Conservation (phyloP, 2,113 vertebrate species). For the Coracopsis vasa region DNA sequence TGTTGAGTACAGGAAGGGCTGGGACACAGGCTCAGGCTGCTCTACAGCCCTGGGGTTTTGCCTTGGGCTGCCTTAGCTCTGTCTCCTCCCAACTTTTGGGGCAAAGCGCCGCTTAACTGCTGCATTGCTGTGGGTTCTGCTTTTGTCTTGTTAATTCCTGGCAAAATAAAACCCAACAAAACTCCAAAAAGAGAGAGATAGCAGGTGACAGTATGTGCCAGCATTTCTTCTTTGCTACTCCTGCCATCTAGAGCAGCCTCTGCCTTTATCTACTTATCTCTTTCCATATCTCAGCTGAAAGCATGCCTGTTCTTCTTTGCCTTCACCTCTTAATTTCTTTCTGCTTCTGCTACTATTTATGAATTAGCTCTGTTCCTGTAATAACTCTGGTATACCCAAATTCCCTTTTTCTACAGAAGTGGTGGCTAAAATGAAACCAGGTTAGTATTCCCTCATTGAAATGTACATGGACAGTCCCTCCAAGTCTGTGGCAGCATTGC, state of each 20-base stretch:
- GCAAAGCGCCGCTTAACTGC: fast-evolving
- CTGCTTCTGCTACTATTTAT: not conserved
- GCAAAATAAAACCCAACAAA: not conserved
- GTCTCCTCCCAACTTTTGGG: not conserved
- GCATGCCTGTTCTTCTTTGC: not conserved
- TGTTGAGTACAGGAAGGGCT: not conserved
- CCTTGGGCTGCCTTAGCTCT: not conserved
- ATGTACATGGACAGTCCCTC: not conserved
- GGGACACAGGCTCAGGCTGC: not conserved
- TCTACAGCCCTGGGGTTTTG: not conserved
- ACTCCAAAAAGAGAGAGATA: not conserved
- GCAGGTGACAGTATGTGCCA: not conserved
- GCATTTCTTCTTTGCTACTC: not conserved
- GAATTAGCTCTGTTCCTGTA: not conserved
- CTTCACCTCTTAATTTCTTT: not conserved
- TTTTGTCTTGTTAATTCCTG: not conserved
- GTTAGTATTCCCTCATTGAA: not conserved
- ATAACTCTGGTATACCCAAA: not conserved
- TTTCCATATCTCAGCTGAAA: not conserved
- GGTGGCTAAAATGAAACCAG: not conserved
- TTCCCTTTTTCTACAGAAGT: not conserved
- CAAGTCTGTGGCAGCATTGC: fast-evolving
- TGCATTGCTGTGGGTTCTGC: not conserved
- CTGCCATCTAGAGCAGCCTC: not conserved
- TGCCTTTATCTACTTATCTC: not conserved